Percentiles rank a stretch among this genome's conserved stretches.
These are phyloP conservation scores for Clitarchus hookeri DNA, from an alignment of 2,888 invertebrate genomes.

Conservation along the genomic window DNA sequence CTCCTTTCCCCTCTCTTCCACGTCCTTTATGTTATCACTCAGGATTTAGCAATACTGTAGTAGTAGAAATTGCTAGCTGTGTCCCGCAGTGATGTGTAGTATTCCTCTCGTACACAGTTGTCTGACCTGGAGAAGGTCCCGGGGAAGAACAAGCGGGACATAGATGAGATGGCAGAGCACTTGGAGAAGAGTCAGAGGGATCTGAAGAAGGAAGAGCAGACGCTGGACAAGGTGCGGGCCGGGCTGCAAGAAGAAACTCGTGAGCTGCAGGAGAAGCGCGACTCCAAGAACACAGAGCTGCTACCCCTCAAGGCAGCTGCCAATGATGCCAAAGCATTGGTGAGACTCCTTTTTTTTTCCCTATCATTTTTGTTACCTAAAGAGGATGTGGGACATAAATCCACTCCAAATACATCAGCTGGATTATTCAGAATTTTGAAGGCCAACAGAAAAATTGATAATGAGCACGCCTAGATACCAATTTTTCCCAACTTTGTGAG, in stretches of 20 bases:
- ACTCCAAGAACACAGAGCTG: conserved; percentile 68
- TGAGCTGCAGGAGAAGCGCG: conserved; percentile 72
- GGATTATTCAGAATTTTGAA: too few relatives aligned
- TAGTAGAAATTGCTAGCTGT: too few relatives aligned
- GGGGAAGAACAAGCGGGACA: conserved; percentile 72
- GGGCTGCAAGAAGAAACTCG: conserved; percentile 70
- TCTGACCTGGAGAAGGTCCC: conserved; percentile 66
- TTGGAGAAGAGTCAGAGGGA: conserved; percentile 60
- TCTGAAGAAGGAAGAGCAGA: conserved; percentile 58
- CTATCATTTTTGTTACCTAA: too few relatives aligned
- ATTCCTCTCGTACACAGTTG: conserved; percentile 38
- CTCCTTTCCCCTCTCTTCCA: too few relatives aligned
- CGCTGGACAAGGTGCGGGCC: conserved; percentile 63
- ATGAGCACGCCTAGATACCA: too few relatives aligned
- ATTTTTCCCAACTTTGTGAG: too few relatives aligned
- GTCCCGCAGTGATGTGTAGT: conserved; percentile 22
- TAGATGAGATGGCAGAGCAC: conserved; percentile 66
- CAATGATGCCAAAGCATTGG: conserved; percentile 69
- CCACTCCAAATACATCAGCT: too few relatives aligned
- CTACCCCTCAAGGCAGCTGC: conserved; percentile 70
- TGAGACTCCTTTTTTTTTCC: conserved; percentile 39
- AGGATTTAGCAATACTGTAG: too few relatives aligned
- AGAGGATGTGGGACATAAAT: too few relatives aligned
- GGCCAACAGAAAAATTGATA: too few relatives aligned
- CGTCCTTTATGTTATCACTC: too few relatives aligned